These are phyloP conservation scores for Tringa solitaria DNA, from an alignment of 2,113 vertebrate genomes.

Conservation along the genomic window DNA sequence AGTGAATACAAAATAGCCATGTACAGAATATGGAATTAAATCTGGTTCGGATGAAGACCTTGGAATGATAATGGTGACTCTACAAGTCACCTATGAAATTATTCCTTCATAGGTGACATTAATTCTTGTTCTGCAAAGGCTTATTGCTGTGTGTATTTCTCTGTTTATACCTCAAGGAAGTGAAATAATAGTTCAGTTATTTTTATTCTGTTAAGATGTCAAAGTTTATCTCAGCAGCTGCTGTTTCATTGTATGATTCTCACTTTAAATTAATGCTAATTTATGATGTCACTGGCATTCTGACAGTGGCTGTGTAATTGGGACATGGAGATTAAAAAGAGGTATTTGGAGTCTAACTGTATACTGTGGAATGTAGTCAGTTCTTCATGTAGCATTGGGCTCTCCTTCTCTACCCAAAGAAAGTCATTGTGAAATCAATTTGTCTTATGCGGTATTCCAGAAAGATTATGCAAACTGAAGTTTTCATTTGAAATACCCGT, in stretches of 20 bases:
- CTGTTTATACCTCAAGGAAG: constrained; percentile 63
- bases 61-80: constrained; percentile 36
- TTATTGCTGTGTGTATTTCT: constrained; percentile 37
- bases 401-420: background rate
- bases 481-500: background rate
- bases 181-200: constrained; percentile 58
- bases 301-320: constrained; percentile 44
- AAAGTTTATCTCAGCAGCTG: constrained; percentile 67
- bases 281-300: constrained; percentile 55
- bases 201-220: constrained; percentile 65
- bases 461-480: background rate
- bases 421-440: background rate
- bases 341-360: background rate
- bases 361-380: background rate
- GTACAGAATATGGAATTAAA: constrained; percentile 31
- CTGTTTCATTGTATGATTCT: constrained; percentile 60
- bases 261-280: constrained; percentile 67
- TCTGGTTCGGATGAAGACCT: constrained; percentile 25
- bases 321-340: constrained; percentile 36
- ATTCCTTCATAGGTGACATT: constrained; percentile 23
- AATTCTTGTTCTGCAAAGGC: constrained; percentile 46
- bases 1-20: constrained; percentile 7
- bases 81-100: constrained; percentile 52
- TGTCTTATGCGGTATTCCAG: background rate
- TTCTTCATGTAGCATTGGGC: background rate